A percentile compares a stretch with the other conserved stretches of the same genome.
phyloP scores from a whole-genome alignment of 2,888 invertebrate genomes.

The Itoplectis maculator region DNA sequence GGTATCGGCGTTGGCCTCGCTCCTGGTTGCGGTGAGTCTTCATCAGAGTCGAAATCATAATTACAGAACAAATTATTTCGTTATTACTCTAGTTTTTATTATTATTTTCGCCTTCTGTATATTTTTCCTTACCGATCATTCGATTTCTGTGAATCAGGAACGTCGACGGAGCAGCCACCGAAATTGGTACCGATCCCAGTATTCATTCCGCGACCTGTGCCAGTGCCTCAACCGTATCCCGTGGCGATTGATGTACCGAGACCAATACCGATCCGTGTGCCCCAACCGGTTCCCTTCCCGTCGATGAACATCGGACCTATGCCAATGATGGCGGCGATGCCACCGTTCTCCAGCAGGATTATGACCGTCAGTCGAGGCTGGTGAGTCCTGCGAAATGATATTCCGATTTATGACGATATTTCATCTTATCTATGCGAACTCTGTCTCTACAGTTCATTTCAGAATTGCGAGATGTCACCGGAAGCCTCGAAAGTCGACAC shows the following conservation, averaged over 20 bases:
- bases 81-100: neutral
- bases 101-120: neutral
- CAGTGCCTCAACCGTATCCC: slow-evolving; percentile 75
- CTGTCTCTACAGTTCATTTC: slow-evolving; percentile 13
- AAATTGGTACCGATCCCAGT: slow-evolving; percentile 77
- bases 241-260: slow-evolving; percentile 47
- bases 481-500: neutral
- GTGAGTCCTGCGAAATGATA: slow-evolving; percentile 31
- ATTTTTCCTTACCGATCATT: neutral
- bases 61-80: too few relatives aligned
- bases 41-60: neutral
- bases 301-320: slow-evolving; percentile 32
- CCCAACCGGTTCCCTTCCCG: slow-evolving; percentile 59
- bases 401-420: neutral
- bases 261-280: slow-evolving; percentile 52
- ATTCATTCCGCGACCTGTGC: slow-evolving; percentile 77
- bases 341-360: slow-evolving; percentile 33
- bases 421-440: too few relatives aligned
- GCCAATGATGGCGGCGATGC: slow-evolving; percentile 43
- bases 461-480: slow-evolving; percentile 37
- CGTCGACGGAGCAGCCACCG: slow-evolving; percentile 72
- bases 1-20: slow-evolving; percentile 60
- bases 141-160: slow-evolving; percentile 28
- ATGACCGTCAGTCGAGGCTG: slow-evolving; percentile 46
- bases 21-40: slow-evolving; percentile 53